Evolutionary conservation across 1,140 invertebrate species (phyloP).

Genomic region (Harpegnathos saltator): DNA sequence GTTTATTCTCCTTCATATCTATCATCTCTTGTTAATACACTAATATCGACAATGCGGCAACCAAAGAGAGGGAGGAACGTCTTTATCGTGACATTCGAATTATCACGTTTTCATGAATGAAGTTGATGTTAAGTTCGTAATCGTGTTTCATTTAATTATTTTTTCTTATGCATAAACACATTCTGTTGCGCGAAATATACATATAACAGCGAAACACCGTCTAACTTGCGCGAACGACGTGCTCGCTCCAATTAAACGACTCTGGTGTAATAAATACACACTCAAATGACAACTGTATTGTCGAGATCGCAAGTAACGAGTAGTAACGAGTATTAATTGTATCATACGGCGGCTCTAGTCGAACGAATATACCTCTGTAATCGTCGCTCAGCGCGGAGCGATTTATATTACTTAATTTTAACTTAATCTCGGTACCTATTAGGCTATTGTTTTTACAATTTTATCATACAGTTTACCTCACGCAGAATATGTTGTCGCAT

Average conservation of each 20-base stretch:
- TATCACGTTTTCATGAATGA: conserved; percentile 8
- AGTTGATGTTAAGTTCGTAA: not conserved
- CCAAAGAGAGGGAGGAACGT: conserved; percentile 36
- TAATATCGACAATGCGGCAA: conserved; percentile 16
- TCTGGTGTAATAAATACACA: no score
- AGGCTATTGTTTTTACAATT: conserved; percentile 77
- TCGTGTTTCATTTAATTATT: not conserved
- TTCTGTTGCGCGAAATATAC: not conserved
- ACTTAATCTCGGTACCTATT: conserved; percentile 84
- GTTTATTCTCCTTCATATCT: not conserved
- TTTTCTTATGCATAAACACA: not conserved
- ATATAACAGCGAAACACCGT: no score
- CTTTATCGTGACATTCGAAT: conserved; percentile 7
- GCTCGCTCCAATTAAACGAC: no score
- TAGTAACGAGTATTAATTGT: conserved; percentile 77
- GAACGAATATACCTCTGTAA: conserved; percentile 83
- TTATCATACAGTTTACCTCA: conserved; percentile 78
- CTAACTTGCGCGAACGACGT: no score
- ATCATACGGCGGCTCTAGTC: conserved; percentile 84
- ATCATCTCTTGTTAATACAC: conserved; percentile 30
- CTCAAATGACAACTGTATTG: not conserved
- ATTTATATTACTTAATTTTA: conserved; percentile 83
- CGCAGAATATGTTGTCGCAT: conserved; percentile 66
- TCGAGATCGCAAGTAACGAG: no score
- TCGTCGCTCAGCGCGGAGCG: conserved; percentile 62